Base-by-base conservation (phyloP, 2,113 vertebrate species). In the Centropus unirufus region DNA sequence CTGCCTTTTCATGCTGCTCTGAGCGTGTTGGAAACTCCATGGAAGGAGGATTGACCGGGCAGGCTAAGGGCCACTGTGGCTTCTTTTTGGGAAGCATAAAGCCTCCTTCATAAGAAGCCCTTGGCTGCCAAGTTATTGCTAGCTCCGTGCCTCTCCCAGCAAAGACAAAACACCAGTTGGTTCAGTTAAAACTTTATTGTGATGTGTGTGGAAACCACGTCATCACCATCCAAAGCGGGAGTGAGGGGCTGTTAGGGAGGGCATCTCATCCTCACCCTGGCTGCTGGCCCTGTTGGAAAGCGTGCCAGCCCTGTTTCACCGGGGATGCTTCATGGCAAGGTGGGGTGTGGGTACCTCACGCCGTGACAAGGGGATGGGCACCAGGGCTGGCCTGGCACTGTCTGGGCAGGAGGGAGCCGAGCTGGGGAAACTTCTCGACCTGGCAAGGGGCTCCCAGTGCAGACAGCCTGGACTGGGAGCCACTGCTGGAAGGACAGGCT, bases 301-400 rank as follows among this genome's bases (percentile, higher is more conserved):
- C 1, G 1, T 30, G 26, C 30, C 69, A 44, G 46, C 20, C 5
- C 1, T 1, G 1, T 57, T 46, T 80, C 46, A 15, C 29, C 5
- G 1, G 46, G 40, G 73, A 52, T 2, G 8, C 46, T 51, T 27
- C 40, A 1, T 19, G 3, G 0, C 42, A 74, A 6, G 1, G 24
- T 3, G 14, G 36, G 13, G 5, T 12, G 11, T 0, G 49, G 36
- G 36, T 36, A 55, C 52, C 57, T 9, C 1, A 8, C 61, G 66
- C 70, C 1, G 20, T 5, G 72, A 46, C 0, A 12, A n/a, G 57
- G 67, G 52, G 51, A 34, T 0, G 2, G 63, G 58, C 3, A 8
- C 36, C 1, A 2, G 27, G 8, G 74, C 52, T 42, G 34, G 22
- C 39, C 8, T 8, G 42, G 14, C 51, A 51, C 12, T 8, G 29